Conservation (phyloP, 2,888 invertebrate genomes). For the Harpagoxenus sublaevis region DNA sequence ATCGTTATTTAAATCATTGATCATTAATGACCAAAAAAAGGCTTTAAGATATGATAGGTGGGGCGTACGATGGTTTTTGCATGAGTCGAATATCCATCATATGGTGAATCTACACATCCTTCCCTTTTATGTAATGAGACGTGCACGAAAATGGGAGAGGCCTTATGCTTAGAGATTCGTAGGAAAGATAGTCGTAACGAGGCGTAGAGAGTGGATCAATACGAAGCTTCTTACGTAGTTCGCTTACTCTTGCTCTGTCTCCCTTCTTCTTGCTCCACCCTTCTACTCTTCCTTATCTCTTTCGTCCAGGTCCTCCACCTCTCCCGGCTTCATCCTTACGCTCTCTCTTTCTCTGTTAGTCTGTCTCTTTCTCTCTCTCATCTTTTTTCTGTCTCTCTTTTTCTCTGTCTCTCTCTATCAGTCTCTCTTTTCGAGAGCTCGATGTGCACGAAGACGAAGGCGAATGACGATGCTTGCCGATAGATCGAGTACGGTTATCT, state of each 20-base stretch:
- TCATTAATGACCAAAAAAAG: not conserved
- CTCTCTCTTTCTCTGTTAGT: constrained; percentile 36
- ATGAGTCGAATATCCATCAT: constrained; percentile 49
- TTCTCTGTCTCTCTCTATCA: constrained; percentile 35
- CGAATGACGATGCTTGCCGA: constrained; percentile 60
- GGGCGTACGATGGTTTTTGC: not conserved
- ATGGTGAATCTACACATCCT: constrained; percentile 66
- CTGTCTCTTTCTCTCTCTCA: constrained; percentile 27
- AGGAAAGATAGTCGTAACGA: constrained; percentile 85
- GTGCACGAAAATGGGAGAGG: constrained; percentile 80
- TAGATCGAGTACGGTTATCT: constrained; percentile 47
- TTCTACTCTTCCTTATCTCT: constrained; percentile 56
- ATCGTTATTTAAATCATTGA: not conserved
- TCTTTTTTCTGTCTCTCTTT: constrained; percentile 46
- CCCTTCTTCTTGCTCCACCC: constrained; percentile 64
- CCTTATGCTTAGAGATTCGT: constrained; percentile 82
- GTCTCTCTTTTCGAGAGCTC: constrained; percentile 62
- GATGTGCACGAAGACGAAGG: constrained; percentile 69
- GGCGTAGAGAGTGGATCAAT: constrained; percentile 84
- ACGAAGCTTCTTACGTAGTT: constrained; percentile 84
- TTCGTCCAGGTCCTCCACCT: constrained; percentile 43
- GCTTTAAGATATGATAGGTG: not conserved
- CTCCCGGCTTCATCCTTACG: constrained; percentile 42
- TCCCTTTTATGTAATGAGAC: constrained; percentile 77
- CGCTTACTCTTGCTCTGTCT: constrained; percentile 74